A percentile compares a stretch with the other conserved stretches of the same genome.
phyloP scores from a whole-genome alignment of 2,113 vertebrate genomes.

The Eupsittula cactorum region DNA sequence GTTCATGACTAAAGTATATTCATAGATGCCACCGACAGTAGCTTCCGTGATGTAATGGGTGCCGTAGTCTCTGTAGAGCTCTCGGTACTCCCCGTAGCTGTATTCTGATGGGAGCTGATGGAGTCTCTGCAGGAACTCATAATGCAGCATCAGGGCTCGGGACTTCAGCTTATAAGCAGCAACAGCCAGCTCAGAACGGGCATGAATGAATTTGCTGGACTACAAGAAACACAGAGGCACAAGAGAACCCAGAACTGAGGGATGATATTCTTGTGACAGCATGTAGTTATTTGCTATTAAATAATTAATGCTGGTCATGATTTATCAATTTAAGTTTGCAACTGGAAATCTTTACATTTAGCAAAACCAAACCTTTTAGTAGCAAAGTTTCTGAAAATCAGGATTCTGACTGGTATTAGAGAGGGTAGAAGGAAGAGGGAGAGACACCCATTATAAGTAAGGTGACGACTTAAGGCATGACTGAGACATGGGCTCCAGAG shows the following conservation, averaged over 20 bases:
- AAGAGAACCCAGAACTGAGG: not conserved
- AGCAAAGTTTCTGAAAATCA: not conserved
- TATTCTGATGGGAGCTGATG: constrained; percentile 82
- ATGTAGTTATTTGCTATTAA: not conserved
- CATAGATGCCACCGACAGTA: constrained; percentile 83
- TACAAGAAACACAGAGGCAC: constrained; percentile 55
- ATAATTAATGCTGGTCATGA: accelerated
- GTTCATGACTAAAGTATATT: constrained; percentile 84
- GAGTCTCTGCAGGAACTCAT: constrained; percentile 84
- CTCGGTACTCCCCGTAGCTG: constrained; percentile 88
- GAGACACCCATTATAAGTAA: not conserved
- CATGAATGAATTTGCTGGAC: constrained; percentile 81
- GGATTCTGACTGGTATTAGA: not conserved
- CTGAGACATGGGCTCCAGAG: not conserved
- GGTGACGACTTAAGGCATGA: not conserved
- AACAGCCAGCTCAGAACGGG: constrained; percentile 81
- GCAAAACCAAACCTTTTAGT: not conserved
- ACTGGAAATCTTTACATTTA: not conserved
- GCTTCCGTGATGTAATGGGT: constrained; percentile 91
- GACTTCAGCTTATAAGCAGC: constrained; percentile 84
- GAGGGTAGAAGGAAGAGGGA: not conserved
- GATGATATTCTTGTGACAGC: accelerated
- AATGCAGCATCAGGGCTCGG: constrained; percentile 84
- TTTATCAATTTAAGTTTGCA: not conserved
- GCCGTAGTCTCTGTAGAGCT: constrained; percentile 87